Evolutionary conservation across 2,113 vertebrate genomes (phyloP), one percentile per base, ranked within the genome.

Genomic region (Platysteira castanea): DNA sequence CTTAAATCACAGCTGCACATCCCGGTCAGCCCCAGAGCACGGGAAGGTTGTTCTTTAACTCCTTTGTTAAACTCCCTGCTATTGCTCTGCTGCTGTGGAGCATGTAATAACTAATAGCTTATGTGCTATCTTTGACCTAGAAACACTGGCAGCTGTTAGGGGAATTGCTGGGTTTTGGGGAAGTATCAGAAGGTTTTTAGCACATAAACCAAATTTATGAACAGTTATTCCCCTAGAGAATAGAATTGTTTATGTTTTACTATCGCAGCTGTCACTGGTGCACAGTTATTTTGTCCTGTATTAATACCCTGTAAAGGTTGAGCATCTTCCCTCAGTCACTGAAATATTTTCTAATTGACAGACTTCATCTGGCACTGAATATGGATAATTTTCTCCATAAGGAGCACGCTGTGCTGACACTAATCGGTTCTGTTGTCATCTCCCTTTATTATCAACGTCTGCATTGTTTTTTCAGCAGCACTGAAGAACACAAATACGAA

Each of bases 401-500:
- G 95, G 84, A 97, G 90, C 75, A 90, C 27, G 39, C n/a, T 41
- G 84, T n/a, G 86, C 95, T 96, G 96, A 97, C 96, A 97, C 96
- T 97, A 97, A 98, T 96, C 95, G 95, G 84, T 96, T 93, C 81
- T 94, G 71, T 96, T 97, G 97, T 97, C 89, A 56, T 96, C 94
- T 97, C 87, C 96, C 95, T 96, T 97, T 94, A 97, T 97, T 95
- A 97, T 95, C 96, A 93, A 73, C 22, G 80, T 57, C 96, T 95
- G 93, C 92, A 69, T 95, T 97, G 92, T 96, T 95, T 95, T 96
- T 71, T 27, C 90, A 23, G 83, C 83, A 57, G 87, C 94, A 50
- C 1, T 30, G 61, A 95, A 54, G 67, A 97, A 95, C 94, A 95
- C 64, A 98, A 93, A 97, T 96, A 96, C 1, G 39, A 91, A 96